A percentile compares a stretch with the other conserved stretches of the same genome.
Evolutionary conservation across 1,140 invertebrate species (phyloP).

Genomic region (Camponotus pennsylvanicus): DNA sequence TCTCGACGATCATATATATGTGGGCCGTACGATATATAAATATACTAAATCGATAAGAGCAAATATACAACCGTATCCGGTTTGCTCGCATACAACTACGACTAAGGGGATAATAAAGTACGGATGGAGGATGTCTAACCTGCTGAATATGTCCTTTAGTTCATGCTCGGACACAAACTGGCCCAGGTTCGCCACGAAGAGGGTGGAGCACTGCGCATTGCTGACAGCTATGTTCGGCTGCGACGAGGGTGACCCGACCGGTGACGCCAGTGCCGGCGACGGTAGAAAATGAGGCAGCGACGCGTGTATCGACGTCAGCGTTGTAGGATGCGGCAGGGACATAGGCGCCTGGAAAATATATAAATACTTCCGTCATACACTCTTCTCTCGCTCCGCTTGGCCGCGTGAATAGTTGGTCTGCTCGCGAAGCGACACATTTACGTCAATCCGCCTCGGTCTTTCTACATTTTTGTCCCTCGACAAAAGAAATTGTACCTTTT

Average conservation of each 20-base stretch:
- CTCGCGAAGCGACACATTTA: slow-evolving; percentile 15
- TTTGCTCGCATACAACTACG: not conserved
- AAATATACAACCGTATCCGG: not conserved
- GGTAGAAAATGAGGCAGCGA: slow-evolving; percentile 92
- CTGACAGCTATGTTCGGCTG: slow-evolving; percentile 88
- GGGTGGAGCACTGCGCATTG: slow-evolving; percentile 97
- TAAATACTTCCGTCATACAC: slow-evolving; percentile 42
- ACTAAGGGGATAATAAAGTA: not conserved
- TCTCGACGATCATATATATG: slow-evolving; percentile 27
- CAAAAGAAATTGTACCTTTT: slow-evolving; percentile 24
- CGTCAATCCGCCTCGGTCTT: slow-evolving; percentile 21
- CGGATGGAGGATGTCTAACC: slow-evolving; percentile 88
- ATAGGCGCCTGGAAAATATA: slow-evolving; percentile 87
- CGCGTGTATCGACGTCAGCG: slow-evolving; percentile 93
- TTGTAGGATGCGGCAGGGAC: slow-evolving; percentile 92
- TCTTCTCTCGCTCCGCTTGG: not conserved
- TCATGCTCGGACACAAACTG: slow-evolving; percentile 98
- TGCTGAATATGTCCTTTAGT: slow-evolving; percentile 98
- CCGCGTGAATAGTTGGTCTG: slow-evolving; percentile 11
- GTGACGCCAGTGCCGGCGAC: slow-evolving; percentile 94
- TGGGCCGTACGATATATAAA: slow-evolving; percentile 31
- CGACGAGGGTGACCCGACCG: slow-evolving; percentile 93
- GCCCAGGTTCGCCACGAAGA: slow-evolving; percentile 98
- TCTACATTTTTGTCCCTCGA: slow-evolving; percentile 8
- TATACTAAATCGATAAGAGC: slow-evolving; percentile 48